phyloP scores from a whole-genome alignment of 2,888 invertebrate species.

The Lissocephala sabroskyi region DNA sequence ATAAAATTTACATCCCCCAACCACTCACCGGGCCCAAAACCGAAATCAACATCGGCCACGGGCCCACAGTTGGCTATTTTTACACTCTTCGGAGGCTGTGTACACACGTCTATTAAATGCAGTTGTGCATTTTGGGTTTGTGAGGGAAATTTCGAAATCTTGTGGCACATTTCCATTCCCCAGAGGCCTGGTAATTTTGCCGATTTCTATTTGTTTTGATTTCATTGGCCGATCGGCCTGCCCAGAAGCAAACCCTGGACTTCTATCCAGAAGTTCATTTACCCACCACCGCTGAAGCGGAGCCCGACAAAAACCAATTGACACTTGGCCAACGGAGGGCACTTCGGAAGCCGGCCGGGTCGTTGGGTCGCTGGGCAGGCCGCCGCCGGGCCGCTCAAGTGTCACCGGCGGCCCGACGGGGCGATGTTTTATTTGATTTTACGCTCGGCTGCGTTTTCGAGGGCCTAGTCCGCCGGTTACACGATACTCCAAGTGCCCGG shows the following conservation, averaged over 20 bases:
- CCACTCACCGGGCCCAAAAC: conserved; percentile 14
- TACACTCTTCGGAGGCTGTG: not conserved
- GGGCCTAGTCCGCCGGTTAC: conserved; percentile 45
- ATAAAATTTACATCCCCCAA: conserved; percentile 13
- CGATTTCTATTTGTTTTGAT: too few species aligned
- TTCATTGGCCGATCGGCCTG: too few species aligned
- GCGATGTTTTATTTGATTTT: conserved; percentile 62
- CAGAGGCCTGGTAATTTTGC: conserved; percentile 13
- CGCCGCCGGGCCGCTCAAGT: conserved; percentile 18
- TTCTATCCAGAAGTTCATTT: too few species aligned
- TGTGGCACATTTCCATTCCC: conserved; percentile 56
- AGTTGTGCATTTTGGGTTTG: conserved; percentile 56
- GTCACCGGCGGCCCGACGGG: conserved; percentile 31
- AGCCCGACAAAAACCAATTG: conserved; percentile 56
- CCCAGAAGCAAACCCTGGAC: too few species aligned
- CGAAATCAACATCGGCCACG: too few species aligned
- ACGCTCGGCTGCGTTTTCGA: conserved; percentile 53
- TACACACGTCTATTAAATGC: conserved; percentile 48
- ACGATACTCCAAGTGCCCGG: conserved; percentile 53
- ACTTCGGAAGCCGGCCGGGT: conserved; percentile 25
- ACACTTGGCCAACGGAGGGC: conserved; percentile 47
- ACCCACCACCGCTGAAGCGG: too few species aligned
- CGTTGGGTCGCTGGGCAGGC: conserved; percentile 7
- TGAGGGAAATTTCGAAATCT: conserved; percentile 59
- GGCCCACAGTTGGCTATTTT: too few species aligned